Percentiles rank a stretch among this genome's conserved stretches.
Conservation (phyloP, 2,113 vertebrate species). For the Protobothrops flavoviridis region DNA sequence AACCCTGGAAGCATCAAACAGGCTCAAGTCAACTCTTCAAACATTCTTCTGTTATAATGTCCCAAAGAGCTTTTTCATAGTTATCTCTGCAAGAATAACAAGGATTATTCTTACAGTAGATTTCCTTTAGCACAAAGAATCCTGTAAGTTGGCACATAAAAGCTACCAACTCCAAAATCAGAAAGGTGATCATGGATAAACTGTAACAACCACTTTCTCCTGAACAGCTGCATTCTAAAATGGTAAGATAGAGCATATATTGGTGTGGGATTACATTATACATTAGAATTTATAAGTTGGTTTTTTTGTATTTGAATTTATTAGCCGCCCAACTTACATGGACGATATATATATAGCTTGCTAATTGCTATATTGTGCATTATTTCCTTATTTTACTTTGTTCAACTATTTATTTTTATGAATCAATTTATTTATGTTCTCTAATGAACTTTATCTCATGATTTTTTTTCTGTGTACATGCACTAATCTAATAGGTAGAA, state of each 20-base stretch:
- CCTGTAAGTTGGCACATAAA: background rate
- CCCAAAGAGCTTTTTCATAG: background rate
- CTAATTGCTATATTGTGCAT: background rate
- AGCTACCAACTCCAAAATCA: background rate
- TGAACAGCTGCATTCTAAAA: background rate
- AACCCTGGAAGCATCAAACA: background rate
- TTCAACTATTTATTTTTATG: background rate
- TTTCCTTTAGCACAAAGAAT: background rate
- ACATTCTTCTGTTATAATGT: background rate
- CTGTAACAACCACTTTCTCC: background rate
- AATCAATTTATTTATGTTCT: background rate
- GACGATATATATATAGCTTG: background rate
- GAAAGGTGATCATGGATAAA: background rate
- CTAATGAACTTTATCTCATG: background rate
- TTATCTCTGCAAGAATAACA: background rate
- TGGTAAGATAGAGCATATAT: background rate
- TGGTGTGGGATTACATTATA: background rate
- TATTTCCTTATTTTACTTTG: background rate
- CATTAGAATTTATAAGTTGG: background rate
- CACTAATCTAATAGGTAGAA: background rate
- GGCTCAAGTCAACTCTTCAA: background rate
- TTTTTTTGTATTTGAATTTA: background rate
- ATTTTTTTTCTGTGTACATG: background rate
- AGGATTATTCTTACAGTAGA: background rate
- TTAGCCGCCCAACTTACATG: background rate